Percentiles rank a stretch among this genome's conserved stretches.
These are phyloP conservation scores for Trichopria drosophilae DNA, from an alignment of 2,888 invertebrate genomes.

Conservation along the genomic window DNA sequence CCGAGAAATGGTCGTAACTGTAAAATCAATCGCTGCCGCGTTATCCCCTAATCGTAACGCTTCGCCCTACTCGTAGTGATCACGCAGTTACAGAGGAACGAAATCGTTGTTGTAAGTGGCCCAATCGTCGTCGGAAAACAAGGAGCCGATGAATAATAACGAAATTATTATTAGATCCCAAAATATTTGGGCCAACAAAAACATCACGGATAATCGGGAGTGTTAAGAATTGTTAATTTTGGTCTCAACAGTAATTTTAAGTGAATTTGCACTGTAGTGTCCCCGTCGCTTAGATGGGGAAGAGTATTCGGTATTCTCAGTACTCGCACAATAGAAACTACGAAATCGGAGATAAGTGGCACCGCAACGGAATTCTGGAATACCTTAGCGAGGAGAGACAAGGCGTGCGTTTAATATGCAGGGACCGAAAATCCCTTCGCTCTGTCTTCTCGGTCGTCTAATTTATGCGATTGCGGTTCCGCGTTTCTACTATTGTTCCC, in stretches of 20 bases:
- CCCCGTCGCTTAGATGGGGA: too few species aligned
- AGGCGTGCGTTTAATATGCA: slow-evolving; percentile 48
- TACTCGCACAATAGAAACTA: slow-evolving; percentile 41
- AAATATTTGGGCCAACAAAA: too few species aligned
- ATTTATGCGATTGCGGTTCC: slow-evolving; percentile 48
- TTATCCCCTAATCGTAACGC: slow-evolving; percentile 12
- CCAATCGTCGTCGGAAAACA: too few species aligned
- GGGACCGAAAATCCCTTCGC: slow-evolving; percentile 33
- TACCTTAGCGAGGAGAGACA: slow-evolving; percentile 35
- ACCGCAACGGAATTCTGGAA: slow-evolving; percentile 40
- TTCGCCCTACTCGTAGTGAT: too few species aligned
- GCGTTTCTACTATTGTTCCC: slow-evolving; percentile 46
- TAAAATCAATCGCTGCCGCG: slow-evolving; percentile 26
- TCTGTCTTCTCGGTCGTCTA: slow-evolving; percentile 34
- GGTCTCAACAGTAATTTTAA: too few species aligned
- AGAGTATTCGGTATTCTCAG: too few species aligned
- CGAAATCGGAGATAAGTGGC: slow-evolving; percentile 48
- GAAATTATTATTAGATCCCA: too few species aligned
- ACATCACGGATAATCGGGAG: too few species aligned
- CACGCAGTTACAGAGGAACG: slow-evolving; percentile 7
- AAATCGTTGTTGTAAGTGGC: slow-evolving; percentile 30
- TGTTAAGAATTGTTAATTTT: too few species aligned
- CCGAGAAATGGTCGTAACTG: slow-evolving; percentile 5
- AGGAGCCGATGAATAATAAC: too few species aligned
- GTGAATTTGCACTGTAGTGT: too few species aligned